These are phyloP conservation scores for Drosophila gaucha DNA, from an alignment of 2,888 invertebrate genomes.

Conservation along the genomic window DNA sequence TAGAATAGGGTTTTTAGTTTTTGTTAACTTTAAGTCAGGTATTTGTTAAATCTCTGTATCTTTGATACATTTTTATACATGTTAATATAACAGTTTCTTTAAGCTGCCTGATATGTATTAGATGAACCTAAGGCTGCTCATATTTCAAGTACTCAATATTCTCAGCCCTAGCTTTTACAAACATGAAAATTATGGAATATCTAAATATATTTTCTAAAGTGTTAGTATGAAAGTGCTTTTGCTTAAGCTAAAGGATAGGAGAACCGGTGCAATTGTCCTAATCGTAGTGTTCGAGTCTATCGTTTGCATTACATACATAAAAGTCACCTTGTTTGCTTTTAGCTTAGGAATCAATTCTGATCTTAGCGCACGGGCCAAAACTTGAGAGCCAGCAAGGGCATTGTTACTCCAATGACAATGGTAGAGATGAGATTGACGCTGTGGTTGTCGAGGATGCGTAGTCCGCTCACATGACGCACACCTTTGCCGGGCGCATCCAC, in stretches of 20 bases:
- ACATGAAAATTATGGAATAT: conserved; percentile 1
- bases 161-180: conserved; percentile 1
- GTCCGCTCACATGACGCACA: conserved; percentile 91
- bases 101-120: conserved; percentile 6
- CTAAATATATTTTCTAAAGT: not conserved
- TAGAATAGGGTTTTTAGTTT: not conserved
- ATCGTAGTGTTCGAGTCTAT: conserved; percentile 50
- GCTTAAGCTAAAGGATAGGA: too few relatives aligned
- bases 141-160: too few relatives aligned
- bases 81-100: not conserved
- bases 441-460: conserved; percentile 92
- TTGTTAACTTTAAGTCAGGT: conserved; percentile 8
- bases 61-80: not conserved
- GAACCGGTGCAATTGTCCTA: conserved; percentile 3
- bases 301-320: conserved; percentile 37
- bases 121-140: not conserved
- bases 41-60: not conserved
- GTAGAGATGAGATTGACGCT: conserved; percentile 94
- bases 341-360: conserved; percentile 19
- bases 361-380: conserved; percentile 85
- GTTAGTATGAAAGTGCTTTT: not conserved
- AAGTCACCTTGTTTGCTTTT: conserved; percentile 50
- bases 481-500: conserved; percentile 89
- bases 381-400: conserved; percentile 88
- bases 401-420: conserved; percentile 89